phyloP scores from a whole-genome alignment of 2,797 vertebrate species.

The Pseudomugil gertrudae region DNA sequence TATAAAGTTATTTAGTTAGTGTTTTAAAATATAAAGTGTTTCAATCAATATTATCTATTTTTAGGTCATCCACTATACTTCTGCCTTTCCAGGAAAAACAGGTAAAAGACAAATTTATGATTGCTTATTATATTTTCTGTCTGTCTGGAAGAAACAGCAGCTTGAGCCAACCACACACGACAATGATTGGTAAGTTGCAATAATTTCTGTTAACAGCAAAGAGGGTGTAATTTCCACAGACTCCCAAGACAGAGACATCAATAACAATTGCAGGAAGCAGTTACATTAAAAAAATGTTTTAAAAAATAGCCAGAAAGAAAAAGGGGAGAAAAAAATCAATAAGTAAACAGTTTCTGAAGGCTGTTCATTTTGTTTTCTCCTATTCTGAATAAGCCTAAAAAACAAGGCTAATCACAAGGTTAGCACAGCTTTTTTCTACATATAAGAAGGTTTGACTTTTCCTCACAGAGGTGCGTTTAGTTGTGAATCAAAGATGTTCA shows the following conservation, averaged over 20 bases:
- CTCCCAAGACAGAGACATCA: constrained; percentile 48
- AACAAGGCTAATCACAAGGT: constrained; percentile 40
- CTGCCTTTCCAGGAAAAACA: neutral
- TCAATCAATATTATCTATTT: neutral
- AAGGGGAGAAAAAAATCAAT: constrained; percentile 46
- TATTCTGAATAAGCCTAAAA: constrained; percentile 37
- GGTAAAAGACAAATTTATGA: neutral
- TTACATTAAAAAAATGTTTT: constrained; percentile 48
- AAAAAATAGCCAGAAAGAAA: constrained; percentile 22
- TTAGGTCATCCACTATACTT: neutral
- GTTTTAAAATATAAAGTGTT: neutral
- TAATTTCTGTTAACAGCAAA: constrained; percentile 68
- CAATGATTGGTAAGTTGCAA: constrained; percentile 38
- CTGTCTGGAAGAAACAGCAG: constrained; percentile 28
- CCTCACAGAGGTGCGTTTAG: constrained; percentile 14
- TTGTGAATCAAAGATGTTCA: constrained; percentile 49
- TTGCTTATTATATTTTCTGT: constrained; percentile 27
- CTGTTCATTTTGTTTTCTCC: constrained; percentile 38
- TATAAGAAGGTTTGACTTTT: constrained; percentile 5
- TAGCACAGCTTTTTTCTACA: constrained; percentile 33
- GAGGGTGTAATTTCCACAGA: constrained; percentile 61
- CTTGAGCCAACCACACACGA: constrained; percentile 24
- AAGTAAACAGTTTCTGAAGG: constrained; percentile 58
- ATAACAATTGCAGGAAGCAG: constrained; percentile 60
- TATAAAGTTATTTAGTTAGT: neutral